These are phyloP conservation scores for Sitta europaea DNA, from an alignment of 2,113 vertebrate species.

Conservation along the genomic window DNA sequence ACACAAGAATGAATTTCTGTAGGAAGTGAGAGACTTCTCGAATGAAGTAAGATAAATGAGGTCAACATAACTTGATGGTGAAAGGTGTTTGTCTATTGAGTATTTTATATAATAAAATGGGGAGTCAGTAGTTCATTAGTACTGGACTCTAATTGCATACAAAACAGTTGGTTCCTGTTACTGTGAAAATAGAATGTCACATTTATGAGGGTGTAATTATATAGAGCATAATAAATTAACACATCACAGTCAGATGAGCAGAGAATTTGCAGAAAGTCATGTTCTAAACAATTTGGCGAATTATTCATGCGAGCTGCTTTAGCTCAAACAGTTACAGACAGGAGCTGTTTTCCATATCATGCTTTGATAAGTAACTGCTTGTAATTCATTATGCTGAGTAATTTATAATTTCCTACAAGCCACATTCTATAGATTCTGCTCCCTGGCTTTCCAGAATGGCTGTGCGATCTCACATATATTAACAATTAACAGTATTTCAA, in stretches of 20 bases:
- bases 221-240: neutral
- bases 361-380: neutral
- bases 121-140: neutral
- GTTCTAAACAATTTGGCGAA: neutral
- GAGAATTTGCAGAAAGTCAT: neutral
- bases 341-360: neutral
- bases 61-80: neutral
- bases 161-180: neutral
- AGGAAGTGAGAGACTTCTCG: neutral
- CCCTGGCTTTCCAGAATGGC: neutral
- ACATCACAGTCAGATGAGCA: neutral
- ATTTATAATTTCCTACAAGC: neutral
- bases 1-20: neutral
- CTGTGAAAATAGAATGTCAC: neutral
- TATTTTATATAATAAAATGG: neutral
- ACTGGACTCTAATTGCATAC: neutral
- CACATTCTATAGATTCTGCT: neutral
- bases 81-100: neutral
- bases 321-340: neutral
- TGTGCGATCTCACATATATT: neutral
- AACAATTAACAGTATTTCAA: neutral
- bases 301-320: neutral
- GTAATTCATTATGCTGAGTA: neutral
- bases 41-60: neutral
- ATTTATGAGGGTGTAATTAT: neutral